A percentile compares a stretch with the other conserved stretches of the same genome.
Evolutionary conservation across 2,797 vertebrate genomes (phyloP).

Genomic region (Macrochelys suwanniensis): DNA sequence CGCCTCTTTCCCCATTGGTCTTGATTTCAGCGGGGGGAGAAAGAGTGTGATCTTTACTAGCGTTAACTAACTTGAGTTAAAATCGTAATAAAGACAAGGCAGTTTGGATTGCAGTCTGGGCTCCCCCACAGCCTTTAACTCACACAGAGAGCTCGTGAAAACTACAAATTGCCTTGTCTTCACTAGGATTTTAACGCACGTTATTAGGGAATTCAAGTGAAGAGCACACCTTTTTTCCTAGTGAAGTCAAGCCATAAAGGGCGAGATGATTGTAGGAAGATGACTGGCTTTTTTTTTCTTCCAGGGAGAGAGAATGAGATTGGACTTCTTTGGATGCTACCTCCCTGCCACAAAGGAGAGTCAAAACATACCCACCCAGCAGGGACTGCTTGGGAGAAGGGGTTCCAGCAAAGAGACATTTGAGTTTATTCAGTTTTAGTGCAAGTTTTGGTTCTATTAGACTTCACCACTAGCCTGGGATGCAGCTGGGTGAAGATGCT

Average conservation of each 20-base stretch:
- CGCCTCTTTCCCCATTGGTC: background rate
- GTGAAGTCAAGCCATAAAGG: background rate
- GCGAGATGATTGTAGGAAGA: background rate
- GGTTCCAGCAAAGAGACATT: background rate
- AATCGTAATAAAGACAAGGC: background rate
- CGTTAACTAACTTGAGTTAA: background rate
- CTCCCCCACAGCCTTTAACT: background rate
- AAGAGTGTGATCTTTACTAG: background rate
- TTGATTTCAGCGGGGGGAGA: background rate
- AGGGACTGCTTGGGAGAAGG: background rate
- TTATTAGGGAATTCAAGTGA: background rate
- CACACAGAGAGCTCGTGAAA: background rate
- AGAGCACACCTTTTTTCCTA: background rate
- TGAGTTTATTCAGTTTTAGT: background rate
- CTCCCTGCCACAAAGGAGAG: background rate
- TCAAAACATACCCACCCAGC: rapidly evolving
- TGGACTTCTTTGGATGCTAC: background rate
- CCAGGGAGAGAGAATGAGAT: background rate
- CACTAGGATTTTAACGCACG: background rate
- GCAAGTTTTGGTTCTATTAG: background rate
- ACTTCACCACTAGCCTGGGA: background rate
- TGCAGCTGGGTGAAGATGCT: background rate
- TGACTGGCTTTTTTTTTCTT: slow-evolving; percentile 19
- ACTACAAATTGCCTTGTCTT: background rate
- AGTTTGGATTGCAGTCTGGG: background rate